These are phyloP conservation scores for Pemphigus obesinymphae DNA, from an alignment of 1,140 invertebrate species.

Conservation along the genomic window DNA sequence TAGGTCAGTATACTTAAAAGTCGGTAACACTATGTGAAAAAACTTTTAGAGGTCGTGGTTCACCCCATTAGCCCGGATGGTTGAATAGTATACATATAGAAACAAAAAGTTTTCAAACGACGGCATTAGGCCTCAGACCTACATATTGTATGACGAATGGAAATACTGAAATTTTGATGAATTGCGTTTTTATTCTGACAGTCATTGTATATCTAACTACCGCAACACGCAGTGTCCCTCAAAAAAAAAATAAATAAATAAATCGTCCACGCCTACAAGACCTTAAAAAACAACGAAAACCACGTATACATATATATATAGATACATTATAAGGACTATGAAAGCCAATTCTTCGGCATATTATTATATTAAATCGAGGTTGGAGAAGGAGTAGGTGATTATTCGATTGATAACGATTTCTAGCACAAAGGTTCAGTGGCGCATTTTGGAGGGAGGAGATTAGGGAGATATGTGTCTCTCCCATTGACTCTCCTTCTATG, in stretches of 20 bases:
- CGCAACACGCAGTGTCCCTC: too few species aligned
- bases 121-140: background rate
- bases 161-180: slow-evolving; percentile 2
- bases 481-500: too few species aligned
- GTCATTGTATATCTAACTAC: background rate
- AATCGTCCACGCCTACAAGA: background rate
- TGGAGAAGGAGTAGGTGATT: too few species aligned
- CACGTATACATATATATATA: too few species aligned
- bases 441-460: too few species aligned
- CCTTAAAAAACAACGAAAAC: too few species aligned
- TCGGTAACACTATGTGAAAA: background rate
- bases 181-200: background rate
- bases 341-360: too few species aligned
- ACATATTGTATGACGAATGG: background rate
- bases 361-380: too few species aligned
- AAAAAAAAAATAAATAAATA: background rate
- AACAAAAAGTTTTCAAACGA: background rate
- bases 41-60: background rate
- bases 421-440: too few species aligned
- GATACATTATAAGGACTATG: too few species aligned
- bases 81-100: background rate
- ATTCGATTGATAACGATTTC: too few species aligned
- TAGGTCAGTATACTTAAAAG: background rate
- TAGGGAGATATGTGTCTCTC: too few species aligned
- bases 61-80: background rate